Base-by-base conservation (phyloP, 2,797 vertebrate genomes). In the Gephyroberyx darwinii region DNA sequence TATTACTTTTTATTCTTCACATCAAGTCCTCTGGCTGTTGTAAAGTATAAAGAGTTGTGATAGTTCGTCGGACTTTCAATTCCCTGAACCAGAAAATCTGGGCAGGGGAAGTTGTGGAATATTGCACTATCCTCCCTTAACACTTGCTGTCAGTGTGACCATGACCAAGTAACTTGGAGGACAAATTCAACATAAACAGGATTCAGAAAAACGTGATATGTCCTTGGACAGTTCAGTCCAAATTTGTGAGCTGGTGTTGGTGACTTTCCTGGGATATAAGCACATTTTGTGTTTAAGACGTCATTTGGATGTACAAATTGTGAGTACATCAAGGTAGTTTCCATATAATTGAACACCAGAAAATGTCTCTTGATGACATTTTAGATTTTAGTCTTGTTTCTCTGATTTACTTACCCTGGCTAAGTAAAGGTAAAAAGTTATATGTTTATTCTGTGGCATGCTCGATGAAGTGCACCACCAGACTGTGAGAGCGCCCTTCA, bases 121-220 rank as follows among this genome's bases (percentile, higher is more conserved):
- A 57, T n/a, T 17, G 5, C 13, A 22, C 37, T 8, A 43, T 5
- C 55, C 57, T 66, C 30, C 47, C 7, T 65, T 63, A 71, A 71
- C 20, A 68, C 56, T 47, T 31, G 9, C 74, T 75, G 74, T 76
- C 68, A 57, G 65, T 62, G 41, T 41, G 61, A 71, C 52, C 65
- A 63, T 13, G 51, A 71, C 54, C 52, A 67, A 77, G 30, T 64
- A 55, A 26, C 26, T 26, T 26, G 26, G 17, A 56, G n/a, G 48
- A 74, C 50, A 76, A 81, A 76, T 72, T 17, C 35, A 68, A 8
- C 19, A 47, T 66, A 45, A 77, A 73, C 69, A 74, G 54, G 74
- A 79, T 69, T 66, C 59, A 74, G 31, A 74, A 26, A 33, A 53
- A 62, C 50, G 20, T 39, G 17, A 5, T 16, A 17, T 68, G 66